Evolutionary conservation across 2,797 vertebrate species (phyloP).

Genomic region (Enoplosus armatus): DNA sequence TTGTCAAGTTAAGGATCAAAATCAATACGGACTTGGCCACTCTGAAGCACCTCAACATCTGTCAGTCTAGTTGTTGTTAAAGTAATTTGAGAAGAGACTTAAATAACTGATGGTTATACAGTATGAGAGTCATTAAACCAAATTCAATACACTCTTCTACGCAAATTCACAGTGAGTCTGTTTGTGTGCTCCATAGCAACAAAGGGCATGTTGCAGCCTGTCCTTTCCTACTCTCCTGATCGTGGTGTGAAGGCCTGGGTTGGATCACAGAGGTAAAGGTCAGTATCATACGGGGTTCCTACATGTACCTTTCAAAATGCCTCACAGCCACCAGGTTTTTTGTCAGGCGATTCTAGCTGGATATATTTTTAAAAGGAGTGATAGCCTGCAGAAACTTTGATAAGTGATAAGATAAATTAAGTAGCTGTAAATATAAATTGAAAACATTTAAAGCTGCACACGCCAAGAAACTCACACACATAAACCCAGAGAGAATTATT

Average conservation of each 20-base stretch:
- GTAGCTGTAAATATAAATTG: not conserved
- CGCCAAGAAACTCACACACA: not conserved
- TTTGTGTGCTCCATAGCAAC: conserved; percentile 56
- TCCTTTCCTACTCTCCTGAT: conserved; percentile 42
- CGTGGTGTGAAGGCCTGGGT: conserved; percentile 34
- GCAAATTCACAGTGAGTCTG: conserved; percentile 28
- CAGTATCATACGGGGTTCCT: conserved; percentile 38
- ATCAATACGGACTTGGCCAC: conserved; percentile 22
- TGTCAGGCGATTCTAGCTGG: not conserved
- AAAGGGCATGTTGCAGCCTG: conserved; percentile 43
- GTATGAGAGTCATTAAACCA: conserved; percentile 11
- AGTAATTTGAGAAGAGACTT: conserved; percentile 32
- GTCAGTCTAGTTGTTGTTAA: conserved; percentile 26
- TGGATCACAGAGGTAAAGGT: conserved; percentile 65
- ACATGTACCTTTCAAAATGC: conserved; percentile 40
- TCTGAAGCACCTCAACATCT: conserved; percentile 37
- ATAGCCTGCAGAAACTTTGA: conserved; percentile 1
- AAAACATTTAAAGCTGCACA: not conserved
- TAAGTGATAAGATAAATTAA: not conserved
- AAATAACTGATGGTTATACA: conserved; percentile 22
- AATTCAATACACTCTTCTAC: conserved; percentile 13
- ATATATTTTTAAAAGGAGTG: not conserved
- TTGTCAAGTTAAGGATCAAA: conserved; percentile 56
- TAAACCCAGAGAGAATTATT: not conserved
- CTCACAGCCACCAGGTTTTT: conserved; percentile 5